phyloP scores from a whole-genome alignment of 2,113 vertebrate genomes.

The Calidris pygmaea region DNA sequence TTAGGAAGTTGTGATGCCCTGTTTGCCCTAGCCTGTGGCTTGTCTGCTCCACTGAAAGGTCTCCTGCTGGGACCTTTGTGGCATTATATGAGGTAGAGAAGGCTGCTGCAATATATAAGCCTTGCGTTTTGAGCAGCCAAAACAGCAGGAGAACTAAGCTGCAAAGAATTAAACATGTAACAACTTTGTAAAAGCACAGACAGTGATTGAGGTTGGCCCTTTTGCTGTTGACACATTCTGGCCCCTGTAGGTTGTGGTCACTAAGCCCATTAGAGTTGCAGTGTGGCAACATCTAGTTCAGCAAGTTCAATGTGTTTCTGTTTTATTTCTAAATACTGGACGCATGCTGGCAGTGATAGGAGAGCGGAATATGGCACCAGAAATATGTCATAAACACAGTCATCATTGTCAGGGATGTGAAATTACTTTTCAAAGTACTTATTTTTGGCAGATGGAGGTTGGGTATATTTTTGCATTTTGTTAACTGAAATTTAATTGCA shows the following conservation, averaged over 20 bases:
- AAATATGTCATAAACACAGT: slow-evolving; percentile 70
- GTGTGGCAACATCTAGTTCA: slow-evolving; percentile 74
- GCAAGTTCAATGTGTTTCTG: slow-evolving; percentile 77
- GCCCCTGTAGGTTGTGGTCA: slow-evolving; percentile 76
- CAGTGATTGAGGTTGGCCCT: slow-evolving; percentile 71
- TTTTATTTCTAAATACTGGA: slow-evolving; percentile 75
- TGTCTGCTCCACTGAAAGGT: slow-evolving; percentile 69
- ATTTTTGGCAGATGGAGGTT: slow-evolving; percentile 65
- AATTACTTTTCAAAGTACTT: slow-evolving; percentile 66
- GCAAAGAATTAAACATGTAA: slow-evolving; percentile 77
- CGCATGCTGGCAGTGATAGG: slow-evolving; percentile 45
- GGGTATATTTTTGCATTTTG: slow-evolving; percentile 56
- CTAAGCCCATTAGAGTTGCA: slow-evolving; percentile 74
- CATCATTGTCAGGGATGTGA: slow-evolving; percentile 65
- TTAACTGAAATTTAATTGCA: slow-evolving; percentile 57
- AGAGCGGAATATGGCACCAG: slow-evolving; percentile 45
- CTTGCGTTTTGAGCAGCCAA: slow-evolving; percentile 56
- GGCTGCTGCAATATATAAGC: slow-evolving; percentile 65
- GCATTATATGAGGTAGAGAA: slow-evolving; percentile 48
- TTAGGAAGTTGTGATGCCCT: slow-evolving; percentile 69
- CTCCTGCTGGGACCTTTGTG: slow-evolving; percentile 61
- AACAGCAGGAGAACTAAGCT: slow-evolving; percentile 74
- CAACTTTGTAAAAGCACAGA: slow-evolving; percentile 74
- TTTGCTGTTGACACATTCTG: slow-evolving; percentile 76
- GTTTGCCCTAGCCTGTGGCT: slow-evolving; percentile 64